A percentile compares a stretch with the other conserved stretches of the same genome.
Conservation (phyloP, 2,888 invertebrate genomes). For the Cantharis nigra region DNA sequence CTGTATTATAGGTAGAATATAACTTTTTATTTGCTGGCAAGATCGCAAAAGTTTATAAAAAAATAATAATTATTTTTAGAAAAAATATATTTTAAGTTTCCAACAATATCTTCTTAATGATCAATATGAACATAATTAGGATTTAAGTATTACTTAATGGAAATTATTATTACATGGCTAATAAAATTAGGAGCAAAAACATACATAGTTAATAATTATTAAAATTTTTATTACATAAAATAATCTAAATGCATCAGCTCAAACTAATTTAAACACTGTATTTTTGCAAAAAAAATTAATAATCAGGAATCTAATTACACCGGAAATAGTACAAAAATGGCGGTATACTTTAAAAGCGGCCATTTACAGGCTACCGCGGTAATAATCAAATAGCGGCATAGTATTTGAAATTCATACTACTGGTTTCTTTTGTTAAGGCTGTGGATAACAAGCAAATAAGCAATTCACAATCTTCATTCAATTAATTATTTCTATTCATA, state of each 20-base stretch:
- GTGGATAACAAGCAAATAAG: conserved; percentile 36
- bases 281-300: conserved; percentile 15
- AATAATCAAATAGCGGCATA: conserved; percentile 34
- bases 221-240: not conserved
- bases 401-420: conserved; percentile 27
- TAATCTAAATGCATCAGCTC: not conserved
- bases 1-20: not conserved
- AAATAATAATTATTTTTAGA: not conserved
- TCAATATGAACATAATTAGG: not conserved
- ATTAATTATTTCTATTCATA: conserved; percentile 32
- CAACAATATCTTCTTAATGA: not conserved
- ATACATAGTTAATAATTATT: not conserved
- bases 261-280: conserved; percentile 23
- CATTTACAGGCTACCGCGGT: conserved; percentile 33
- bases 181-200: not conserved
- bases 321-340: conserved; percentile 33
- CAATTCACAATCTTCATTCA: conserved; percentile 39
- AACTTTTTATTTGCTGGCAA: not conserved
- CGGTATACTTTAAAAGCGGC: conserved; percentile 35
- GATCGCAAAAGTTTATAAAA: no score
- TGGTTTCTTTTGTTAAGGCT: conserved; percentile 34
- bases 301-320: conserved; percentile 25
- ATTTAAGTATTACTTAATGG: not conserved
- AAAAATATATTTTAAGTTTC: not conserved
- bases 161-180: not conserved